These are phyloP conservation scores for Polia nebulosa DNA, from an alignment of 2,888 invertebrate species.

Conservation along the genomic window DNA sequence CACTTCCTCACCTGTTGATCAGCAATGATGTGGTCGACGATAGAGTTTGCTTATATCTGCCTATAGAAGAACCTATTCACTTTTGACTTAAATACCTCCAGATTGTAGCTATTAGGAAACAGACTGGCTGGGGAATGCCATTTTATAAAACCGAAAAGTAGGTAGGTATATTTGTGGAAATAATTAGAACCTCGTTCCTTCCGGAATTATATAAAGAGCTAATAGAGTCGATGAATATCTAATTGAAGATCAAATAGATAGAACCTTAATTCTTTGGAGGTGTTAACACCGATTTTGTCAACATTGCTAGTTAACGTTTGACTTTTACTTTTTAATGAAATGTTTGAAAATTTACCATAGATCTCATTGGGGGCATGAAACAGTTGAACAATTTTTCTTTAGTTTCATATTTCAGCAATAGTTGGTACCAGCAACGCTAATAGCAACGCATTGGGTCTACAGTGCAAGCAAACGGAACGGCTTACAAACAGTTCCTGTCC, in stretches of 20 bases:
- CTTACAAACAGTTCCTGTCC: slow-evolving; percentile 46
- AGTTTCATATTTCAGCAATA: slow-evolving; percentile 53
- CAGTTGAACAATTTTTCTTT: slow-evolving; percentile 20
- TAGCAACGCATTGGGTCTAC: slow-evolving; percentile 27
- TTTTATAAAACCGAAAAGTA: neutral
- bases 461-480: slow-evolving; percentile 53
- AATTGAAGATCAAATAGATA: slow-evolving; percentile 23
- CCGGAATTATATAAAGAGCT: slow-evolving; percentile 6
- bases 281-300: neutral
- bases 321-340: neutral
- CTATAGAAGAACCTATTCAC: too few relatives aligned
- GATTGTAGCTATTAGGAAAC: too few relatives aligned
- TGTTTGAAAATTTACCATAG: neutral
- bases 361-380: slow-evolving; percentile 8
- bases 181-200: neutral
- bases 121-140: too few relatives aligned
- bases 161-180: slow-evolving; percentile 2
- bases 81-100: too few relatives aligned
- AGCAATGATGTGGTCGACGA: too few relatives aligned
- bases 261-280: neutral
- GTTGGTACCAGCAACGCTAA: slow-evolving; percentile 49
- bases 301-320: neutral
- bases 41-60: too few relatives aligned
- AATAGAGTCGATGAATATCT: neutral
- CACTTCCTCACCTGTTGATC: too few relatives aligned